phyloP scores from a whole-genome alignment of 2,113 vertebrate genomes.

The Alouatta palliata region DNA sequence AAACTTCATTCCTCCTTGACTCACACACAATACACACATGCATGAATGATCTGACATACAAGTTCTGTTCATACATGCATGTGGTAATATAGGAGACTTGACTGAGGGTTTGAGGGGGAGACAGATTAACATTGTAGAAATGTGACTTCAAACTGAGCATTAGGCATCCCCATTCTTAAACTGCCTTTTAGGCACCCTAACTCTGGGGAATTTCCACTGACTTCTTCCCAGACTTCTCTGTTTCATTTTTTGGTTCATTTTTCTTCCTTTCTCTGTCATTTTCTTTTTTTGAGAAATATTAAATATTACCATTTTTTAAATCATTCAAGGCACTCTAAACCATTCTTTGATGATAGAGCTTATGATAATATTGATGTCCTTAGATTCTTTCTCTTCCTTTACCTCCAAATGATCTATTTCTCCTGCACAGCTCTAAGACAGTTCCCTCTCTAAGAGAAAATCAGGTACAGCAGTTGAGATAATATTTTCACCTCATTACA shows the following conservation, averaged over 20 bases:
- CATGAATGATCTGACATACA: background rate
- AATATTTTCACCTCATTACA: background rate
- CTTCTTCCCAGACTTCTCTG: background rate
- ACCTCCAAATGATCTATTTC: background rate
- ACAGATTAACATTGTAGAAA: background rate
- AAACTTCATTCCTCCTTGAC: background rate
- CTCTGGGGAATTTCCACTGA: background rate
- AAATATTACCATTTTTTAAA: background rate
- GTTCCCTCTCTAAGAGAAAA: background rate
- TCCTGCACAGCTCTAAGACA: background rate
- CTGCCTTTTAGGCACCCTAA: background rate
- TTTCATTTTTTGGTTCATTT: background rate
- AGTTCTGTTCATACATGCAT: background rate
- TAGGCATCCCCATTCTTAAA: background rate
- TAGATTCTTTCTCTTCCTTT: background rate
- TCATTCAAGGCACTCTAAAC: background rate
- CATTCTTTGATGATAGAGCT: background rate
- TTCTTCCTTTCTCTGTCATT: background rate
- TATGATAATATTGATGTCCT: background rate
- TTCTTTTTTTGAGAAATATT: background rate
- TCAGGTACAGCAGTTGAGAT: background rate
- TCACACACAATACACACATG: background rate
- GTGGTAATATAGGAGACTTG: background rate
- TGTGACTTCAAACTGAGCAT: background rate
- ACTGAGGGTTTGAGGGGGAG: background rate